Evolutionary conservation across 2,113 vertebrate genomes (phyloP).

Genomic region (Ctenodactylus gundi): DNA sequence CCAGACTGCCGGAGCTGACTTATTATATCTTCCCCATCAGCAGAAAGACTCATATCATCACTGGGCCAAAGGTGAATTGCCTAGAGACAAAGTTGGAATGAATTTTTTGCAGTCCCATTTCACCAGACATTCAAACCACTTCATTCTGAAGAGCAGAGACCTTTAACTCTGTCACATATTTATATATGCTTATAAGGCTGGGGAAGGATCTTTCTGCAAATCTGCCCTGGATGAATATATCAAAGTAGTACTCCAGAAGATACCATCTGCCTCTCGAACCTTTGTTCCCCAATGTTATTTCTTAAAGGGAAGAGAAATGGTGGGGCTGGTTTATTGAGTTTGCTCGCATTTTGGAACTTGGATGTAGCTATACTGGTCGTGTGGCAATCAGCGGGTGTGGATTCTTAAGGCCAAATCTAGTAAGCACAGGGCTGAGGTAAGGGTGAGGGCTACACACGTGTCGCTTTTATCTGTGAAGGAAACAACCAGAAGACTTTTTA

Average conservation of each 20-base stretch:
- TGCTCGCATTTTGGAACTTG: neutral
- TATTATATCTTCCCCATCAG: conserved; percentile 87
- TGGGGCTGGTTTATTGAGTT: neutral
- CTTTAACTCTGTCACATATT: conserved; percentile 93
- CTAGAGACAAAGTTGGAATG: conserved; percentile 95
- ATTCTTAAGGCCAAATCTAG: neutral
- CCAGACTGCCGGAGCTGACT: conserved; percentile 84
- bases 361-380: neutral
- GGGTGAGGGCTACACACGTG: neutral
- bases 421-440: neutral
- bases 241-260: conserved; percentile 59
- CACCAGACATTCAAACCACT: conserved; percentile 93
- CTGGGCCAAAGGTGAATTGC: conserved; percentile 96
- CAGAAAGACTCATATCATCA: conserved; percentile 95
- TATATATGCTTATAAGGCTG: conserved; percentile 91
- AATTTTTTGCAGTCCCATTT: conserved; percentile 97
- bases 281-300: conserved; percentile 53
- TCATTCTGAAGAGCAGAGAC: conserved; percentile 92
- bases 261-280: conserved; percentile 33
- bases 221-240: neutral
- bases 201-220: conserved; percentile 59
- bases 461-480: neutral
- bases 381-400: neutral
- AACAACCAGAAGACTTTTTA: conserved; percentile 59
- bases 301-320: neutral